Conservation (phyloP, 1,140 invertebrate genomes). For the Druon quercuslanigerum region DNA sequence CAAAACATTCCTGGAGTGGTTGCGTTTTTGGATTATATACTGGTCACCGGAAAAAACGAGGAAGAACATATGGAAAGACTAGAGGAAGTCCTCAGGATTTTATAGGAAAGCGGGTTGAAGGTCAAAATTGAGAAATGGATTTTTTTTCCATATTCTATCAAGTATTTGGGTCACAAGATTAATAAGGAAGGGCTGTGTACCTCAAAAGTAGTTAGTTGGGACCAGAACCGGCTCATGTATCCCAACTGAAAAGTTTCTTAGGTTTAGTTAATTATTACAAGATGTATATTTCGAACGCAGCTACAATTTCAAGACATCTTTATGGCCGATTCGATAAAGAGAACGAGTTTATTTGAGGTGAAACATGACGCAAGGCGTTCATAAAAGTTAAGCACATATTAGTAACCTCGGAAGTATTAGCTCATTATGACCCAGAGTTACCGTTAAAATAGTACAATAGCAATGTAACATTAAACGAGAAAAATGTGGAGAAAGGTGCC, state of each 20-base stretch:
- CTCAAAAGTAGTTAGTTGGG: background rate
- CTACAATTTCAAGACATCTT: background rate
- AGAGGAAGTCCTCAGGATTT: background rate
- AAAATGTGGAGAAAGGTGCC: no score
- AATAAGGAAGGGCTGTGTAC: constrained; percentile 16
- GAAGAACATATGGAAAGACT: constrained; percentile 34
- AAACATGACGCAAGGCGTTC: no score
- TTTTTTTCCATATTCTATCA: constrained; percentile 22
- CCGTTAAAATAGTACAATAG: no score
- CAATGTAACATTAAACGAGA: no score
- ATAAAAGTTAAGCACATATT: no score
- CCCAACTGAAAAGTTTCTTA: background rate
- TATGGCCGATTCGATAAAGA: background rate
- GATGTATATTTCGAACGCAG: constrained; percentile 29
- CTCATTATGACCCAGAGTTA: no score
- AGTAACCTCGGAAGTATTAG: no score
- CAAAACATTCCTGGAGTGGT: background rate
- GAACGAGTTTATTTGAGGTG: no score
- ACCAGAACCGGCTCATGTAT: constrained; percentile 7
- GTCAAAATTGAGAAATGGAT: constrained; percentile 29
- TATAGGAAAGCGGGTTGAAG: constrained; percentile 1
- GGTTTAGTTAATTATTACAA: constrained; percentile 38
- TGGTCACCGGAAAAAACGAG: constrained; percentile 16
- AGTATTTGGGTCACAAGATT: constrained; percentile 32
- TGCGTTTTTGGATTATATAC: constrained; percentile 38